These are phyloP conservation scores for Octodonta nipae DNA, from an alignment of 2,888 invertebrate genomes.

Conservation along the genomic window DNA sequence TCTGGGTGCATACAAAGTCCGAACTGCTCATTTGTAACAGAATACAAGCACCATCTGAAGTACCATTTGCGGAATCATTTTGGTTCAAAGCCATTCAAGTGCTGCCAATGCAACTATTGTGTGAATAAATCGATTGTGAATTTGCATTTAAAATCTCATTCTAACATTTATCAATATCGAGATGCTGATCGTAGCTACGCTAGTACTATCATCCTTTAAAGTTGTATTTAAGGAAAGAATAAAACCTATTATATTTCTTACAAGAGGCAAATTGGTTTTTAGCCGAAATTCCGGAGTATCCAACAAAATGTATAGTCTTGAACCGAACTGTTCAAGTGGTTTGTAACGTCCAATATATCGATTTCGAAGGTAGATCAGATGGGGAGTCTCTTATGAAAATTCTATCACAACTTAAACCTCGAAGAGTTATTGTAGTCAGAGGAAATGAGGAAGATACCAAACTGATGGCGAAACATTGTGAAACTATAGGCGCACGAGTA, in stretches of 20 bases:
- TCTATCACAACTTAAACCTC: constrained; percentile 64
- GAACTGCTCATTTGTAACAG: constrained; percentile 92
- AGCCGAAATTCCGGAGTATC: constrained; percentile 55
- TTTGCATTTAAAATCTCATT: constrained; percentile 93
- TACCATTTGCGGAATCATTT: constrained; percentile 92
- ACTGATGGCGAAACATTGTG: constrained; percentile 53
- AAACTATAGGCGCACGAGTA: constrained; percentile 48
- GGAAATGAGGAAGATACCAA: constrained; percentile 58
- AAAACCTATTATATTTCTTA: too few species aligned
- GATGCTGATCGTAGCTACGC: constrained; percentile 90
- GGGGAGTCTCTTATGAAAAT: constrained; percentile 74
- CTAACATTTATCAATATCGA: constrained; percentile 79
- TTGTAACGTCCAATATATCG: constrained; percentile 84
- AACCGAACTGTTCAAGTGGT: constrained; percentile 64
- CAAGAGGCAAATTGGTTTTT: too few species aligned
- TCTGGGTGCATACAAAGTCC: constrained; percentile 89
- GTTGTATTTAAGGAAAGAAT: constrained; percentile 84
- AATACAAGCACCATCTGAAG: constrained; percentile 95
- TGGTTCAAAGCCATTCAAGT: constrained; percentile 90
- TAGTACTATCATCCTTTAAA: constrained; percentile 95
- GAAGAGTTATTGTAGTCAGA: constrained; percentile 65
- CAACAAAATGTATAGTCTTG: constrained; percentile 75
- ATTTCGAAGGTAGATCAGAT: constrained; percentile 89
- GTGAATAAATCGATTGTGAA: constrained; percentile 99
- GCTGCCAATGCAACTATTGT: constrained; percentile 80